These are phyloP conservation scores for Nycteola revayana DNA, from an alignment of 2,888 invertebrate species.

Conservation along the genomic window DNA sequence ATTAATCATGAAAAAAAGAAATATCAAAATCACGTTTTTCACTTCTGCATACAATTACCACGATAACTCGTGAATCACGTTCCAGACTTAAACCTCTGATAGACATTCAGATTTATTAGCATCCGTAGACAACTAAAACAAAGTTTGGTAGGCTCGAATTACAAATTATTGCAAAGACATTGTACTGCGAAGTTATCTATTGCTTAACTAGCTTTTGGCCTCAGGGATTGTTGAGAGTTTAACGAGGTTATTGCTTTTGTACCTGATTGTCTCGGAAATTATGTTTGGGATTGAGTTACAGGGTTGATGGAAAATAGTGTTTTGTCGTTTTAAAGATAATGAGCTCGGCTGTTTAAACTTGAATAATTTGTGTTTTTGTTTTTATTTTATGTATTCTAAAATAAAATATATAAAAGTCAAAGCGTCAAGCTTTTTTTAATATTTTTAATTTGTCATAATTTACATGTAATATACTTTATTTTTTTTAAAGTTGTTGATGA, in stretches of 20 bases:
- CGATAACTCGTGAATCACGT: conserved; percentile 1
- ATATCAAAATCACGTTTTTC: no score
- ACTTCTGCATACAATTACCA: not conserved
- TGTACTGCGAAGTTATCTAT: conserved; percentile 9
- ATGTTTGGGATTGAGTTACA: conserved; percentile 3
- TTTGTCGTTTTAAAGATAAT: no score
- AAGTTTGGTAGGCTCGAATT: conserved; percentile 20
- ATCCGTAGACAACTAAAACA: conserved; percentile 8
- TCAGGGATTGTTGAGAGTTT: not conserved
- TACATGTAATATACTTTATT: no score
- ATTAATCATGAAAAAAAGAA: no score
- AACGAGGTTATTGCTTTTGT: not conserved
- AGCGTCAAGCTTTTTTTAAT: no score
- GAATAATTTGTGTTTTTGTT: no score
- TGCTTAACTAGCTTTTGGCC: conserved; percentile 8
- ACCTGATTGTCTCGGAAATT: conserved; percentile 2
- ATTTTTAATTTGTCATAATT: no score
- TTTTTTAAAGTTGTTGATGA: no score
- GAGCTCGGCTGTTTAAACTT: no score
- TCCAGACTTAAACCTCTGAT: conserved; percentile 1
- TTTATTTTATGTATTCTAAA: no score
- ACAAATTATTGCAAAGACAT: conserved; percentile 19
- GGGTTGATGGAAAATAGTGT: no score
- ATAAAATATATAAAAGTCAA: no score
- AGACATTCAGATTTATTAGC: conserved; percentile 22